Percentiles rank a stretch among this genome's conserved stretches.
These are phyloP conservation scores for Orthosia gothica DNA, from an alignment of 2,888 invertebrate species.

Conservation along the genomic window DNA sequence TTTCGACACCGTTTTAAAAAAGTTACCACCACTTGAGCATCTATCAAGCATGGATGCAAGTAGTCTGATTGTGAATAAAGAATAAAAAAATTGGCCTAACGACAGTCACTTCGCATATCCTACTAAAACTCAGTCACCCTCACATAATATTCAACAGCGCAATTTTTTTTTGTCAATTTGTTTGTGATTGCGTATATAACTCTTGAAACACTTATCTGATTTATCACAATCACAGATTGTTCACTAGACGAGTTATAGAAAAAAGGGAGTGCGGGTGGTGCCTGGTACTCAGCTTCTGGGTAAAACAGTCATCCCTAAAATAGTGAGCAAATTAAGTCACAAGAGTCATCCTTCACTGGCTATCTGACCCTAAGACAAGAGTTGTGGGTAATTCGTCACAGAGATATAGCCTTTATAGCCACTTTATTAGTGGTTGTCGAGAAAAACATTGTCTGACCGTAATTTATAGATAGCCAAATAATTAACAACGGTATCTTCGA, in stretches of 20 bases:
- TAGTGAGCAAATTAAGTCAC: slow-evolving; percentile 32
- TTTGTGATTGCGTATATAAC: neutral
- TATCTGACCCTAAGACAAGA: slow-evolving; percentile 42
- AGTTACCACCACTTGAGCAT: neutral
- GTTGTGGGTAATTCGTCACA: slow-evolving; percentile 32
- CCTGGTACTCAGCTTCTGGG: neutral
- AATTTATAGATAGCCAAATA: slow-evolving; percentile 32
- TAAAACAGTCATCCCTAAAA: neutral
- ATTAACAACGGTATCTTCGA: slow-evolving; percentile 21
- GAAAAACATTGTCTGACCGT: slow-evolving; percentile 40
- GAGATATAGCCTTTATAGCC: slow-evolving; percentile 46
- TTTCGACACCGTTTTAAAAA: neutral
- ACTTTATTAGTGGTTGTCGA: slow-evolving; percentile 42
- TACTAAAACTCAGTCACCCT: neutral
- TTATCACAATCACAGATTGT: neutral
- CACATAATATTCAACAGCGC: neutral
- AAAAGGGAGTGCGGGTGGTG: neutral
- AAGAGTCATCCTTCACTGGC: slow-evolving; percentile 38
- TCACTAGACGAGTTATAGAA: neutral
- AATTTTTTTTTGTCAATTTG: neutral
- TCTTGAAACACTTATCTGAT: neutral
- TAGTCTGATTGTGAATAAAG: neutral
- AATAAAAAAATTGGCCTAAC: neutral
- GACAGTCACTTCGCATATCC: neutral
- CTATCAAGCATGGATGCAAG: neutral